phyloP scores from a whole-genome alignment of 2,888 invertebrate genomes.

The Neoitamus cyanurus region DNA sequence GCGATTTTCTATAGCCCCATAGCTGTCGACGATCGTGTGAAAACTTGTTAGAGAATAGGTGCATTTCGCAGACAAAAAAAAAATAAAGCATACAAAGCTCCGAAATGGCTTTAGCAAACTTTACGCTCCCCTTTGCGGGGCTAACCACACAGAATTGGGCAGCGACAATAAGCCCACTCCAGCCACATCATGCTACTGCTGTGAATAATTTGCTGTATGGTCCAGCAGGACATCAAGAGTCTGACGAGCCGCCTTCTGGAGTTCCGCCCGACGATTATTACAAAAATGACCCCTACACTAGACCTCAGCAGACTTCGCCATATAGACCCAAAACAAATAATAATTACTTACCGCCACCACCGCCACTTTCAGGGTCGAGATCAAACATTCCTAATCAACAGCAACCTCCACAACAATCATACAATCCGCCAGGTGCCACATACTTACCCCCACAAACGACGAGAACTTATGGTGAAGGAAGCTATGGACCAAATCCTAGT shows the following conservation, averaged over 20 bases:
- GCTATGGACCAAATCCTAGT: constrained; percentile 58
- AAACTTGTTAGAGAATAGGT: not conserved
- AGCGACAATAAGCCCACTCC: constrained; percentile 60
- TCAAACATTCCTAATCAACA: not conserved
- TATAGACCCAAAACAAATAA: constrained; percentile 60
- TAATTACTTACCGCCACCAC: constrained; percentile 63
- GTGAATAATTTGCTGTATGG: constrained; percentile 65
- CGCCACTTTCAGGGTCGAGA: constrained; percentile 46
- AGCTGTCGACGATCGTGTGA: not conserved
- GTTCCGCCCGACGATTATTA: constrained; percentile 58
- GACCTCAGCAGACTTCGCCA: constrained; percentile 58
- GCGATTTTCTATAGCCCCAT: not conserved
- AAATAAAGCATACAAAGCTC: not conserved
- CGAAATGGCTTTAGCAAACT: constrained; percentile 65
- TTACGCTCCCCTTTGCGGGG: constrained; percentile 64
- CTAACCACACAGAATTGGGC: constrained; percentile 62
- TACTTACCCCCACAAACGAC: constrained; percentile 54
- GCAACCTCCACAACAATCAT: constrained; percentile 6
- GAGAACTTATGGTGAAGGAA: constrained; percentile 62
- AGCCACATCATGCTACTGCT: constrained; percentile 64
- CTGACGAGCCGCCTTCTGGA: constrained; percentile 54
- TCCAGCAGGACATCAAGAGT: constrained; percentile 65
- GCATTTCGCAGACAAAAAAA: not conserved
- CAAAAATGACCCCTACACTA: constrained; percentile 65
- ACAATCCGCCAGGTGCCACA: constrained; percentile 6